Base-by-base conservation (phyloP, 2,888 invertebrate genomes). In the Furcula furcula region DNA sequence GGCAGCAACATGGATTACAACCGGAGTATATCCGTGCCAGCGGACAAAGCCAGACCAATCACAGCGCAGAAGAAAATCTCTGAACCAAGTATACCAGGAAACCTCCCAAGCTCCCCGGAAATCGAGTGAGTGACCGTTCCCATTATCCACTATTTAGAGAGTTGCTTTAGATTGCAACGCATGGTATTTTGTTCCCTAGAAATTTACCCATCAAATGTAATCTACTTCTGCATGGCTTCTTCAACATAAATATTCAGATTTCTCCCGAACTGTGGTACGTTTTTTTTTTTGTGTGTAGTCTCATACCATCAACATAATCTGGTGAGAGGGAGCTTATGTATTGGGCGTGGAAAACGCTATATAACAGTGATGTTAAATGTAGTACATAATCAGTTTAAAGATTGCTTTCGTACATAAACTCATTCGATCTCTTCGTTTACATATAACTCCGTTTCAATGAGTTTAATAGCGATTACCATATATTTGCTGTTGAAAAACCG, bases 21-120 rank as follows among this genome's bases (percentile, higher is more conserved):
- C 53, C 91, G 97, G 40, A 97, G 97, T 65, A 94, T 96, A 51
- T 97, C 97, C 0, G 95, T 97, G 1, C 97, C 97, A 0, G 94
- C 94, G 0, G 96, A 96, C 55, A 93, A 94, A 57, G 86, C 91
- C 5, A 76, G 88, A 0, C 68, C 80, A 0, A 35, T 60, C 1
- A 60, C 73, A 0, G 64, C 83, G 0, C 84, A 89, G 31, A 85
- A 89, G 65, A 85, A 89, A 45, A 85, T 84, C 38, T 90, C 90
- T 0, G 91, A 91, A 21, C 90, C 91, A 1, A 88, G 86, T 31
- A 90, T 91, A 56, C 83, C 88, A 1, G 88, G 90, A 1, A 92
- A 91, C 58, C 76, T 92, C 22, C 93, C 94, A 4, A 91, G 91
- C 18, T 92, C 93, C 1, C 93, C 93, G 0, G 94, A 94, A 55